Conservation (phyloP, 2,113 vertebrate species). For the Atrichornis clamosus region DNA sequence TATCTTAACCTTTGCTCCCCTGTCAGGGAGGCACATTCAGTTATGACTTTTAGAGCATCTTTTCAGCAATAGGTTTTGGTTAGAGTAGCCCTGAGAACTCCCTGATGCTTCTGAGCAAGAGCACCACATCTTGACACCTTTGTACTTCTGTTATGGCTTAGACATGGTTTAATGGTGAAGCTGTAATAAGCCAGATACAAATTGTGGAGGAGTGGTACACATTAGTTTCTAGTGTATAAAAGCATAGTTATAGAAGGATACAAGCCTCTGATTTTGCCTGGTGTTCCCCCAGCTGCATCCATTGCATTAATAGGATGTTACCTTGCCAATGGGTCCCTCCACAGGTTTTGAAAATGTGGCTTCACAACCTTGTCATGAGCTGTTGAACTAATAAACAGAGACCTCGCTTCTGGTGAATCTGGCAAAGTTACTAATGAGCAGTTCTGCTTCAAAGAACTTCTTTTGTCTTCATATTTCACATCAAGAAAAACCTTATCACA, state of each 20-base stretch:
- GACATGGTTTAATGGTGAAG: background rate
- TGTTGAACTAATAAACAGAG: background rate
- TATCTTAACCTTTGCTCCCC: background rate
- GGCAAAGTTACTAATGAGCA: background rate
- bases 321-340: background rate
- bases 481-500: background rate
- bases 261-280: background rate
- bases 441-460: background rate
- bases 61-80: background rate
- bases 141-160: background rate
- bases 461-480: background rate
- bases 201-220: background rate
- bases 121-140: background rate
- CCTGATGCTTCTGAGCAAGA: background rate
- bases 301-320: background rate
- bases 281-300: background rate
- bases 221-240: background rate
- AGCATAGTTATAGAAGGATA: background rate
- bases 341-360: background rate
- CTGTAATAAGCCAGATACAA: background rate
- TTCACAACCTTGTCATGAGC: background rate
- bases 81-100: background rate
- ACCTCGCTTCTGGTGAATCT: background rate
- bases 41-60: background rate
- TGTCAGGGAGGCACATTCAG: background rate